Evolutionary conservation across 2,797 vertebrate genomes (phyloP).

Genomic region (Falco peregrinus): DNA sequence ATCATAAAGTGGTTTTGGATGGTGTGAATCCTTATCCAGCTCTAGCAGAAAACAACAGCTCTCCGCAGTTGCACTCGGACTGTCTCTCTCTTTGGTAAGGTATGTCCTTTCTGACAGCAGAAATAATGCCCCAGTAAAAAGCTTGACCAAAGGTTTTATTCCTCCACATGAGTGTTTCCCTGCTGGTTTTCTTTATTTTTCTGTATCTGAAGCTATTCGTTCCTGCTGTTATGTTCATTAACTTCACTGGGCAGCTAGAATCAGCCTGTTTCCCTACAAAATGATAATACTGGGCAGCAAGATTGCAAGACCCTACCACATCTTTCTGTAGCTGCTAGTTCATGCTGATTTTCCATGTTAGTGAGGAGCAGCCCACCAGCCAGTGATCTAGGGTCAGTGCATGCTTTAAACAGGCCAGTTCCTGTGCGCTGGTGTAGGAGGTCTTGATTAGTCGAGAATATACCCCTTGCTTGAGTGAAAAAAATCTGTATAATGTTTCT

Average conservation of each 20-base stretch:
- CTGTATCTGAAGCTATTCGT: neutral
- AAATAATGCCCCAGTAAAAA: neutral
- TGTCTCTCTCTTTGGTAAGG: neutral
- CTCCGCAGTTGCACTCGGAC: neutral
- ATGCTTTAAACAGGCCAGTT: neutral
- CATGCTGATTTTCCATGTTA: neutral
- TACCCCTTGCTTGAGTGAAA: neutral
- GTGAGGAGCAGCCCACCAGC: neutral
- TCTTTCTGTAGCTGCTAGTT: neutral
- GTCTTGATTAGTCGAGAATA: neutral
- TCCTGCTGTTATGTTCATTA: neutral
- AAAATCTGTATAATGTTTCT: neutral
- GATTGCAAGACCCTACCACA: neutral
- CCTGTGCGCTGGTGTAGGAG: fast-evolving
- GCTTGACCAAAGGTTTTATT: neutral
- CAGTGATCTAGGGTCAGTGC: no score
- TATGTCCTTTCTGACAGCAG: neutral
- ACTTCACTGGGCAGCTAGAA: neutral
- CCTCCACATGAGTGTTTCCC: neutral
- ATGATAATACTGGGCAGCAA: neutral
- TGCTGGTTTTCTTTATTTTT: neutral
- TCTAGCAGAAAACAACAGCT: neutral
- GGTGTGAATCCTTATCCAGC: neutral
- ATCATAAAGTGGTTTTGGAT: neutral
- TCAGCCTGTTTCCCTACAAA: neutral